Evolutionary conservation across 2,888 invertebrate species (phyloP), one percentile per base, ranked within the genome.

Genomic region (Conchocele bisecta): DNA sequence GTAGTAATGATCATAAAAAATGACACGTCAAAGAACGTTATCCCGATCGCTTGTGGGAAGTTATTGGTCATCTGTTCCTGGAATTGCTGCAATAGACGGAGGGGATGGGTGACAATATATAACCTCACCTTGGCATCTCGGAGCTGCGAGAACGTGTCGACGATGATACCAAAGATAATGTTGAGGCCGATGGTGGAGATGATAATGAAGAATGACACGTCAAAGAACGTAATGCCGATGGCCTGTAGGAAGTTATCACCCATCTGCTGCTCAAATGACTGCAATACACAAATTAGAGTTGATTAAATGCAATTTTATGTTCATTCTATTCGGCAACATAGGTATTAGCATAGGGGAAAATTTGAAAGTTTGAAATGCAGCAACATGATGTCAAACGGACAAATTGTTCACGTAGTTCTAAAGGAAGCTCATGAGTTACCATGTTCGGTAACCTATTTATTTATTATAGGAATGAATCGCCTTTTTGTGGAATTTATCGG

Each of bases 141-240:
- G 58, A 90, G 86, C 74, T 90, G 90, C 51, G 89, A 89, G 87
- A 90, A 90, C 5, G 90, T 90, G 82, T 90, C 90, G 28, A 90
- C 90, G 53, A 90, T 90, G 86, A 90, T 90, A 86, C 90, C 90
- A 73, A 90, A 90, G 86, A 90, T 86, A 76, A 90, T 90, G 86
- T 91, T 90, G 63, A 90, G 82, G 33, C 90, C 89, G 59, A 90
- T 90, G 65, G 89, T 90, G 24, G 89, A 89, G 72, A 90, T 88
- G 64, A 90, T 75, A 67, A 90, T 88, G 85, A 90, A 90, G 86
- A 90, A 91, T 33, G 87, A 79, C 22, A 90, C 71, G 73, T 90
- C 89, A 66, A 88, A 89, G 20, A 87, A 60, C 1, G 86, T 81
- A 46, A 90, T 83, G 28, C 77, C 81, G 29, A 87, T 51, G 22